Base-by-base conservation (phyloP, 2,113 vertebrate genomes). In the Isurus oxyrinchus region DNA sequence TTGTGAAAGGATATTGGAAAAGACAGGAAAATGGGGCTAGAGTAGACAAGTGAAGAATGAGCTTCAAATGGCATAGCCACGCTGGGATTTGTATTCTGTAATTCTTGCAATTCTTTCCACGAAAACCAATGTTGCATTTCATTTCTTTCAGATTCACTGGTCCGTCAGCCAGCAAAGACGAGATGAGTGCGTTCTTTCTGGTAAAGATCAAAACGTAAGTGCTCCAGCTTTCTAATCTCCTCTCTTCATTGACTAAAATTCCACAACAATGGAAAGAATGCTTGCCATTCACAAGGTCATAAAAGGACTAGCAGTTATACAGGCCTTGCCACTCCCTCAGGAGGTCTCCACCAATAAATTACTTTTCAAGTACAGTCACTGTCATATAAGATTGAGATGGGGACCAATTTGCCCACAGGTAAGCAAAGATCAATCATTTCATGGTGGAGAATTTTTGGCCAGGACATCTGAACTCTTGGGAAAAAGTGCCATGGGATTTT, bases 171-270 rank as follows among this genome's bases (percentile, higher is more conserved):
- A 98, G 76, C 99, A 99, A 97, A 99, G 99, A 97, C 99, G 99
- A 0, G 99, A 99, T 3, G 99, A 99, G 96, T 99, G 99, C n/a
- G 98, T 99, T 97, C 97, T 99, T 94, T 99, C 99, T 0, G 99
- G 99, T 97, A 99, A 99, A 97, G 99, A 99, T 97, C 98, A 98
- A 97, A 99, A 99, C 0, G 99, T 99, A 97, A 99, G 99, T 99
- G 96, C 23, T 0, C 94, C 3, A 0, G 25, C 94, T 40, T 21
- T 66, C 59, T 63, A 61, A 94, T 59, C 57, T 94, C 7, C 19
- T 35, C 19, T 35, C 13, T 35, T 35, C 55, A 35, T 91, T 91
- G 88, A 91, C 90, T 63, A 25, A 94, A 40, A 16, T 40, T 23
- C 59, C 61, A 94, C 90, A 94, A 63, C 25, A 61, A 91, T n/a